A percentile compares a stretch with the other conserved stretches of the same genome.
These are phyloP conservation scores for Mesocricetus auratus DNA, from an alignment of 2,113 vertebrate species.

Conservation along the genomic window DNA sequence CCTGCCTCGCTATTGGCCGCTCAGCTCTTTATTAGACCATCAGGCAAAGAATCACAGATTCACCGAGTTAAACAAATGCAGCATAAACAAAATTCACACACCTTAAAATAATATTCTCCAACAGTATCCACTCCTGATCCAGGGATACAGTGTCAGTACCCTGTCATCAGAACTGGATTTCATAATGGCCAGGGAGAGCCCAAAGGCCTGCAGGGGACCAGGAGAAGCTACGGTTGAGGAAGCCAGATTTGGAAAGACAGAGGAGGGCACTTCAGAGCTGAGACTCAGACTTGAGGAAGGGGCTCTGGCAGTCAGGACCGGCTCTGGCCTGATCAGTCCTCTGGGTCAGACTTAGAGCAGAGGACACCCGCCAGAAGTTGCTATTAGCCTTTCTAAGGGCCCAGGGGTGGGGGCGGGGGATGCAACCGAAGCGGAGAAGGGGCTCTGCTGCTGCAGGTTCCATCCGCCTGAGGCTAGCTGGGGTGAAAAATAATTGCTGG, in stretches of 20 bases:
- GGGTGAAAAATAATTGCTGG: not conserved
- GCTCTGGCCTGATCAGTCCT: no score
- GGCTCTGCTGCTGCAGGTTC: not conserved
- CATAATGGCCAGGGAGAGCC: not conserved
- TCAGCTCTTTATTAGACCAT: no score
- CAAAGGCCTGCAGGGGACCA: not conserved
- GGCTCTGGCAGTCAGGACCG: not conserved
- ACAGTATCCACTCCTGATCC: not conserved
- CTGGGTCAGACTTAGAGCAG: not conserved
- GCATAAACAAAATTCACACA: no score
- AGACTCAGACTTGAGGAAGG: not conserved
- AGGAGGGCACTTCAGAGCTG: not conserved
- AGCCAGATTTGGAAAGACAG: not conserved
- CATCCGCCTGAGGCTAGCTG: accelerated
- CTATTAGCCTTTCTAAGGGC: no score
- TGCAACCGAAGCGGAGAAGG: not conserved
- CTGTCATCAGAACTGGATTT: not conserved
- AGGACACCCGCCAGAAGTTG: not conserved
- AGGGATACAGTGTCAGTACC: accelerated
- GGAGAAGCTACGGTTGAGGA: not conserved
- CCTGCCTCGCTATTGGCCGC: no score
- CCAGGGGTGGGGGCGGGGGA: accelerated
- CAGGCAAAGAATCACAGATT: no score
- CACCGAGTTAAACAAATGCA: no score
- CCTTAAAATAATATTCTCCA: no score